Evolutionary conservation across 1,140 invertebrate species (phyloP).

Genomic region (Heliothis virescens): DNA sequence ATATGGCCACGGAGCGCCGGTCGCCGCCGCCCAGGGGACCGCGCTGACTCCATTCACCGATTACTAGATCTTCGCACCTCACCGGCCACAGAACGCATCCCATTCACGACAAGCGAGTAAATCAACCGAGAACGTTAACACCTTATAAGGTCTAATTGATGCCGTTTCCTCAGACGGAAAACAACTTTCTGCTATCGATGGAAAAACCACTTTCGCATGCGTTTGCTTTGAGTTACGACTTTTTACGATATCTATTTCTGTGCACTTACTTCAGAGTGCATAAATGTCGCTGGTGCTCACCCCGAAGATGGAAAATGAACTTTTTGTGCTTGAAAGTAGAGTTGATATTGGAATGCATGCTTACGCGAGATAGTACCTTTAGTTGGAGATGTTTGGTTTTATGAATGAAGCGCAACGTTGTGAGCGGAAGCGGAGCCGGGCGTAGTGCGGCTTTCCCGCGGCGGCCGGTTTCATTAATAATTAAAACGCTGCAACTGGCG

Average conservation of each 20-base stretch:
- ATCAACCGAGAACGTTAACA: conserved; percentile 74
- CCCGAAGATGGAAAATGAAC: conserved; percentile 49
- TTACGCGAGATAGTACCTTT: conserved; percentile 60
- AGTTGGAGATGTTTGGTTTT: conserved; percentile 66
- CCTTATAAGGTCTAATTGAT: conserved; percentile 70
- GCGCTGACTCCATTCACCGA: conserved; percentile 74
- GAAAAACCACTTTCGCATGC: conserved; percentile 81
- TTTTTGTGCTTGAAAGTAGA: conserved; percentile 56
- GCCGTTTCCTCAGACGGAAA: conserved; percentile 76
- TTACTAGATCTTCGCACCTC: conserved; percentile 83
- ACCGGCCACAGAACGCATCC: conserved; percentile 77
- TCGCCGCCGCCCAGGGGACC: conserved; percentile 59
- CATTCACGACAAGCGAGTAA: conserved; percentile 83
- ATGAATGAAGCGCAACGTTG: conserved; percentile 85
- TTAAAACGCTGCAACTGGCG: conserved; percentile 81
- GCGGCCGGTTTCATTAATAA: conserved; percentile 84
- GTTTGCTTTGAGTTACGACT: conserved; percentile 73
- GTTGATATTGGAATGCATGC: conserved; percentile 56
- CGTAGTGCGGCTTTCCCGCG: conserved; percentile 84
- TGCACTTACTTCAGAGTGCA: conserved; percentile 50
- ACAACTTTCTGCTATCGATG: conserved; percentile 75
- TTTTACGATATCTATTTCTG: conserved; percentile 82
- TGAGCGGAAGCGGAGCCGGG: conserved; percentile 81
- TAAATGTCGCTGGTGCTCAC: conserved; percentile 49
- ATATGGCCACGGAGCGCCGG: conserved; percentile 53